Evolutionary conservation across 2,113 vertebrate species (phyloP).

Genomic region (Stigmatopora nigra): DNA sequence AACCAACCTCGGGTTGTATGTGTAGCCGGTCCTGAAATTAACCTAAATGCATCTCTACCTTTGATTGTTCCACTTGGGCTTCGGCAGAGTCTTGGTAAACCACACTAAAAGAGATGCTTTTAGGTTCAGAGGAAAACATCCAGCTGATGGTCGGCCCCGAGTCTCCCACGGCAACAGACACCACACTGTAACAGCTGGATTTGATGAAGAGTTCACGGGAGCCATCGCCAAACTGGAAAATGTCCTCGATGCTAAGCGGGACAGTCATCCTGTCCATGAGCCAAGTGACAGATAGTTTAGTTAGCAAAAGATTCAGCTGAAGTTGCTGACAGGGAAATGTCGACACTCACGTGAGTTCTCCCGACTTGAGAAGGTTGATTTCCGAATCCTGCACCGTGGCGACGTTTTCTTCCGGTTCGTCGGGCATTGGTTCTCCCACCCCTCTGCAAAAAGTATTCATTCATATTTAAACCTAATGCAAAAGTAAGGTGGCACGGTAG

Average conservation of each 20-base stretch:
- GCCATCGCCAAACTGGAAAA: constrained; percentile 79
- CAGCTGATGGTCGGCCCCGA: constrained; percentile 80
- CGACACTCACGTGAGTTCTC: constrained; percentile 84
- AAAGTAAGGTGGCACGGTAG: background rate
- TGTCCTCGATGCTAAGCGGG: constrained; percentile 78
- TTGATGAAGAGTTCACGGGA: constrained; percentile 84
- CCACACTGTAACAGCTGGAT: constrained; percentile 84
- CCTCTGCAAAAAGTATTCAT: constrained; percentile 45
- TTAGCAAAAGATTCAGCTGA: background rate
- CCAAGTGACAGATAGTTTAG: background rate
- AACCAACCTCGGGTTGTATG: too few relatives aligned
- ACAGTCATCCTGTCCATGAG: constrained; percentile 68
- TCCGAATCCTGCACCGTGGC: constrained; percentile 81
- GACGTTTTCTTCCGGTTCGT: constrained; percentile 72
- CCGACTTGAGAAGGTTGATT: constrained; percentile 83
- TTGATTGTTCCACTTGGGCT: constrained; percentile 77
- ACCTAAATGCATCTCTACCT: constrained; percentile 54
- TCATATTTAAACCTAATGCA: background rate
- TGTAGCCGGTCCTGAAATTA: background rate
- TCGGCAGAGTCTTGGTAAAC: constrained; percentile 77
- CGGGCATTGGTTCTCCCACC: constrained; percentile 62
- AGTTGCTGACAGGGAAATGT: too few relatives aligned
- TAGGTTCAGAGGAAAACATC: constrained; percentile 94
- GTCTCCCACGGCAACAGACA: constrained; percentile 73
- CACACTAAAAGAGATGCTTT: constrained; percentile 88